A percentile compares a stretch with the other conserved stretches of the same genome.
phyloP scores from a whole-genome alignment of 2,888 invertebrate genomes.

The Capitulum mitella region DNA sequence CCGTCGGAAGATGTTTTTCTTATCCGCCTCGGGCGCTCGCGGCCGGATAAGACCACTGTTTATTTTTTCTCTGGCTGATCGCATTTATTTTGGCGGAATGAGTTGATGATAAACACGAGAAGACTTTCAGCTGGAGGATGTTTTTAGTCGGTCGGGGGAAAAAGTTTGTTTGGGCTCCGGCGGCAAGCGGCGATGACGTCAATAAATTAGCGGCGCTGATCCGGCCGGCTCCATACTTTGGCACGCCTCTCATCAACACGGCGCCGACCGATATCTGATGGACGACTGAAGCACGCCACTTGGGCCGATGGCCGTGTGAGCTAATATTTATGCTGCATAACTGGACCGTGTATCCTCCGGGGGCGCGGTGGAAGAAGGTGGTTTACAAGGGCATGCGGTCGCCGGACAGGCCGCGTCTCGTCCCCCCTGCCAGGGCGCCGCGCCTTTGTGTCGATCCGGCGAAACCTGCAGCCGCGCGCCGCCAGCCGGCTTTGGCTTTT shows the following conservation, averaged over 20 bases:
- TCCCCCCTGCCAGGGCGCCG: neutral
- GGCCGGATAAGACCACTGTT: neutral
- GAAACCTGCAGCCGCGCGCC: neutral
- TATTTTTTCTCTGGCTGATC: constrained; percentile 12
- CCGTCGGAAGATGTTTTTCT: neutral
- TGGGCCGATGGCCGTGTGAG: neutral
- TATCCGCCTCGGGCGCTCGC: neutral
- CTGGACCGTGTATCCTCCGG: neutral
- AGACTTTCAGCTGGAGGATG: constrained; percentile 5
- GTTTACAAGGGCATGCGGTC: neutral
- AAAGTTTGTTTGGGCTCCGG: neutral
- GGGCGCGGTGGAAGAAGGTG: neutral
- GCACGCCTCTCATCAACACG: neutral
- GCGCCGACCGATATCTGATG: neutral
- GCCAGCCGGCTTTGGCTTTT: neutral
- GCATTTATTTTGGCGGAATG: constrained; percentile 16
- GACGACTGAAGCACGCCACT: neutral
- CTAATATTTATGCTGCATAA: neutral
- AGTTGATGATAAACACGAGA: constrained; percentile 22
- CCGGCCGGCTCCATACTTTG: neutral
- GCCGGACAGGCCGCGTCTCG: no score
- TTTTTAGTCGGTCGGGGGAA: constrained; percentile 5
- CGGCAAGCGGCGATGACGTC: neutral
- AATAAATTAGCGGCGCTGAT: neutral
- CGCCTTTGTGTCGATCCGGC: neutral